phyloP scores from a whole-genome alignment of 2,888 invertebrate species.

The Meteorus cinctellus region DNA sequence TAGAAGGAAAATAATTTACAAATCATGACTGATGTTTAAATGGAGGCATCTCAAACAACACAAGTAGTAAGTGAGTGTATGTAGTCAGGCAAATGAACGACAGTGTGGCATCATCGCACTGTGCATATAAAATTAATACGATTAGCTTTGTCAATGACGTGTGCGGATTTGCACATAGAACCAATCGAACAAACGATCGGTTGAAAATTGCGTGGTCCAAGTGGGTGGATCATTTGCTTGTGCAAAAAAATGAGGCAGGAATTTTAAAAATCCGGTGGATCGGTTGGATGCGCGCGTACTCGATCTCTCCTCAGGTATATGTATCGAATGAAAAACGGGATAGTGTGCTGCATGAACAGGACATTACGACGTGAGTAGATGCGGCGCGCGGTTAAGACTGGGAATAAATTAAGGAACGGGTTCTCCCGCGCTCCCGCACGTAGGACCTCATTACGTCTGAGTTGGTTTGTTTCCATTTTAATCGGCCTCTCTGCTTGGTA shows the following conservation, averaged over 20 bases:
- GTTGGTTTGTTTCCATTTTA: conserved; percentile 70
- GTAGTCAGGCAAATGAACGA: conserved; percentile 46
- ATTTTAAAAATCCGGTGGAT: background rate
- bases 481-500: conserved; percentile 52
- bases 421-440: conserved; percentile 60
- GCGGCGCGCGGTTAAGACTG: conserved; percentile 49
- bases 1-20: background rate
- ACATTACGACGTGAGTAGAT: conserved; percentile 43
- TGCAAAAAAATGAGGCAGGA: background rate
- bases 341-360: conserved; percentile 39
- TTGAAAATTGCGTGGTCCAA: background rate
- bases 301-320: background rate
- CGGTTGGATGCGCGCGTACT: background rate
- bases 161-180: too few species aligned
- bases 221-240: conserved; percentile 37
- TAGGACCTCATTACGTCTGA: conserved; percentile 67
- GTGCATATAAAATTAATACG: background rate
- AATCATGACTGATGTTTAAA: background rate
- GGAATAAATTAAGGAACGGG: conserved; percentile 71
- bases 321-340: conserved; percentile 41
- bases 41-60: background rate
- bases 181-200: background rate
- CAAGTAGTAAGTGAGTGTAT: conserved; percentile 48
- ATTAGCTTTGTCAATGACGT: conserved; percentile 9
- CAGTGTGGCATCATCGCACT: background rate